Conservation (phyloP, 2,113 vertebrate species). For the Melanerpes aurifrons region DNA sequence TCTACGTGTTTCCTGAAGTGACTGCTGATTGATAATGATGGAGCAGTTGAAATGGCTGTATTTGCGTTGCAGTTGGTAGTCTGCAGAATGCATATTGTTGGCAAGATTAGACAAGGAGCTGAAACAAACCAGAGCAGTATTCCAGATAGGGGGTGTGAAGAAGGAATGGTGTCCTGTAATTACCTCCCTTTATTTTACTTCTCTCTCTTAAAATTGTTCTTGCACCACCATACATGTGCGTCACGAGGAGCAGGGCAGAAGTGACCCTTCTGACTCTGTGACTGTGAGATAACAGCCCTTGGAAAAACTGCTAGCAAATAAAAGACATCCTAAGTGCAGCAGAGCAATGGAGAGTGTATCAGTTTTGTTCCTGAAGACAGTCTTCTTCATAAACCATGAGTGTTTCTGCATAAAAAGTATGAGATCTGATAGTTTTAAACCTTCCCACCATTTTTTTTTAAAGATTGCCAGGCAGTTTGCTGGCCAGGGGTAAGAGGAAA, state of each 20-base stretch:
- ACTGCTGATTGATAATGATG: conserved; percentile 35
- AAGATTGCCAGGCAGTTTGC: neutral
- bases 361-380: conserved; percentile 30
- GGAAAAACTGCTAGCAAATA: conserved; percentile 11
- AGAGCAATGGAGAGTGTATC: neutral
- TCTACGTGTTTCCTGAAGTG: conserved; percentile 26
- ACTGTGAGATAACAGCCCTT: conserved; percentile 23
- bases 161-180: neutral
- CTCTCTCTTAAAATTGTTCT: neutral
- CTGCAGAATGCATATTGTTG: neutral
- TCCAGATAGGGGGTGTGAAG: neutral
- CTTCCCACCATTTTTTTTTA: neutral
- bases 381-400: neutral
- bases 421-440: neutral
- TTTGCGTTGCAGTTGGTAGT: neutral
- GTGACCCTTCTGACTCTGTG: conserved; percentile 27
- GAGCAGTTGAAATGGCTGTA: neutral
- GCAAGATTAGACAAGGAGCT: neutral
- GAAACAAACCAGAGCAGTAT: neutral
- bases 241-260: neutral
- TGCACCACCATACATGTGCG: neutral
- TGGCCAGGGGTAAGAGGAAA: neutral
- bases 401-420: conserved; percentile 28
- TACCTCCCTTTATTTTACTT: neutral
- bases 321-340: neutral